phyloP scores from a whole-genome alignment of 2,113 vertebrate species.

The Pelusios castaneus region DNA sequence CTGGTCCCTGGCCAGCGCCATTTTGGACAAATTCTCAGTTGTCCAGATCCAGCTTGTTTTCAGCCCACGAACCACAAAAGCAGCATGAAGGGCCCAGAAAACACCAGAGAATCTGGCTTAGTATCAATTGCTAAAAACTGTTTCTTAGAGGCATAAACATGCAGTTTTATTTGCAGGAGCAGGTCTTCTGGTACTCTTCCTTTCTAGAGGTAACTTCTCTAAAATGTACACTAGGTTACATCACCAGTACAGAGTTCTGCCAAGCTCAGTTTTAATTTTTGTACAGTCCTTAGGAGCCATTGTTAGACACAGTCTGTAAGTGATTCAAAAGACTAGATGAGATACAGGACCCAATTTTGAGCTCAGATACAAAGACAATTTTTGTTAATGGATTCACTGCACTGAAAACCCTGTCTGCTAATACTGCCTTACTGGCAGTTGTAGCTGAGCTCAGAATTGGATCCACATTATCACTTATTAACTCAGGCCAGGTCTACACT shows the following conservation, averaged over 20 bases:
- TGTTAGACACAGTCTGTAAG: neutral
- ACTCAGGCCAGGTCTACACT: too few species aligned
- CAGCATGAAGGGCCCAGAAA: neutral
- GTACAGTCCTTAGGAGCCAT: neutral
- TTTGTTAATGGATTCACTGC: neutral
- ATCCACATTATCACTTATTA: neutral
- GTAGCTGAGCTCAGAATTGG: fast-evolving
- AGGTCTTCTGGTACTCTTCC: neutral
- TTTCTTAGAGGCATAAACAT: neutral
- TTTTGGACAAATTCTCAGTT: neutral
- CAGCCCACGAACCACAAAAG: neutral
- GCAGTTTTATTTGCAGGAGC: neutral
- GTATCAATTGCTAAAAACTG: neutral
- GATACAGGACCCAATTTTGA: neutral
- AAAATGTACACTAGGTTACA: neutral
- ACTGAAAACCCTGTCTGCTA: neutral
- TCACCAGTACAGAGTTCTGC: neutral
- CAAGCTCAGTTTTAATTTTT: neutral
- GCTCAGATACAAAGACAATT: neutral
- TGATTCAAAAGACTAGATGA: neutral
- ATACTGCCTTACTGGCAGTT: neutral
- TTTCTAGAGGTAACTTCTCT: neutral
- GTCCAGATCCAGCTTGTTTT: neutral
- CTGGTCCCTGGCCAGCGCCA: neutral
- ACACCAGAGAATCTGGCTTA: neutral